Evolutionary conservation across 1,140 invertebrate species (phyloP).

Genomic region (Eriosoma lanigerum): DNA sequence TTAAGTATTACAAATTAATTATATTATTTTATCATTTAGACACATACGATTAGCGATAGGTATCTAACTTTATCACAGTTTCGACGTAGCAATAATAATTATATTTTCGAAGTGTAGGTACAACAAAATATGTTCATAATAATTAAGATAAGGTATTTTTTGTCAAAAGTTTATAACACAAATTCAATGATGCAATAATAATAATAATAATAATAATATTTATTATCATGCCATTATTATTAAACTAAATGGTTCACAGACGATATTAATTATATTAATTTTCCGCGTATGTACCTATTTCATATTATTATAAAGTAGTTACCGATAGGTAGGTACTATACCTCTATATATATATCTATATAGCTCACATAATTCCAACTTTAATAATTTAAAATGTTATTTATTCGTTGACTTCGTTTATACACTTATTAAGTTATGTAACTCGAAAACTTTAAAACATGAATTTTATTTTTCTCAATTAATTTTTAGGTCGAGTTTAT

Average conservation of each 20-base stretch:
- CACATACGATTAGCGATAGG: slow-evolving; percentile 7
- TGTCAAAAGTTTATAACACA: background rate
- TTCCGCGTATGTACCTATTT: no score
- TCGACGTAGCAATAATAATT: slow-evolving; percentile 29
- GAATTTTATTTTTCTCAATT: background rate
- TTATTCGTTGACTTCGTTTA: no score
- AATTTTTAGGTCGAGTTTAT: background rate
- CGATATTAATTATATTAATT: no score
- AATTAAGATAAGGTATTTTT: background rate
- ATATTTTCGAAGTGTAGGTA: background rate
- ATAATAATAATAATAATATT: background rate
- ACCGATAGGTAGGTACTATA: no score
- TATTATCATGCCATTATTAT: background rate
- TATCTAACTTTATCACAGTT: slow-evolving; percentile 50
- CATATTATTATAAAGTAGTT: no score
- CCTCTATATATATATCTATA: no score
- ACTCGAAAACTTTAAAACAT: background rate
- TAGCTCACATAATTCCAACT: no score
- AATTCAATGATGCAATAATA: background rate
- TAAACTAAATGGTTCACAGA: no score
- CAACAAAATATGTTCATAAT: background rate
- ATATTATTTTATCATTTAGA: background rate
- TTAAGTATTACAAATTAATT: background rate
- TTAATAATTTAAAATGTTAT: no score
- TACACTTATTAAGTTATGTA: no score